phyloP scores from a whole-genome alignment of 2,113 vertebrate species.

The Ceyx cyanopectus region DNA sequence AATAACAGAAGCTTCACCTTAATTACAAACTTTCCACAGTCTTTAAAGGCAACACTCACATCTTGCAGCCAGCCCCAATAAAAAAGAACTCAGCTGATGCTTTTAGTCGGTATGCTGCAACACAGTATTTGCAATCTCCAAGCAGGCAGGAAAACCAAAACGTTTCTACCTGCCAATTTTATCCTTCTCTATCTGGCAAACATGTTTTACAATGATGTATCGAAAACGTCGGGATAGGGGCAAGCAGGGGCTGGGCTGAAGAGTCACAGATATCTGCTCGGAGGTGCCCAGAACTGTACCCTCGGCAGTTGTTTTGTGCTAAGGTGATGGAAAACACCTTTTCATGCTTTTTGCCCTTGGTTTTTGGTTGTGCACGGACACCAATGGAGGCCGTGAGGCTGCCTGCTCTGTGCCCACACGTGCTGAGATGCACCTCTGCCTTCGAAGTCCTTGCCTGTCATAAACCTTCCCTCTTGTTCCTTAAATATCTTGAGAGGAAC shows the following conservation, averaged over 20 bases:
- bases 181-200: not conserved
- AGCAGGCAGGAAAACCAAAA: not conserved
- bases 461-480: fast-evolving
- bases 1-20: not conserved
- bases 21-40: not conserved
- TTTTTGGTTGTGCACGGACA: fast-evolving
- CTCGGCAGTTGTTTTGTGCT: not conserved
- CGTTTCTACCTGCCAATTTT: not conserved
- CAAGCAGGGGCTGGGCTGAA: not conserved
- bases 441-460: fast-evolving
- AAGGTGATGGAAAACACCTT: not conserved
- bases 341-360: fast-evolving
- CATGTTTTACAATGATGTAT: not conserved
- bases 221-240: not conserved
- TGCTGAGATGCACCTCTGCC: not conserved
- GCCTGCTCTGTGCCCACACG: not conserved
- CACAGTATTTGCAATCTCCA: not conserved
- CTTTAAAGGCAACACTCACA: not conserved
- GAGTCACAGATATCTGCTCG: not conserved
- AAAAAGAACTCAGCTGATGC: not conserved
- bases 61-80: not conserved
- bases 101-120: not conserved
- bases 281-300: not conserved
- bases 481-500: fast-evolving
- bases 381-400: fast-evolving